Conservation (phyloP, 1,140 invertebrate species). For the Bursaphelenchus mucronatus region DNA sequence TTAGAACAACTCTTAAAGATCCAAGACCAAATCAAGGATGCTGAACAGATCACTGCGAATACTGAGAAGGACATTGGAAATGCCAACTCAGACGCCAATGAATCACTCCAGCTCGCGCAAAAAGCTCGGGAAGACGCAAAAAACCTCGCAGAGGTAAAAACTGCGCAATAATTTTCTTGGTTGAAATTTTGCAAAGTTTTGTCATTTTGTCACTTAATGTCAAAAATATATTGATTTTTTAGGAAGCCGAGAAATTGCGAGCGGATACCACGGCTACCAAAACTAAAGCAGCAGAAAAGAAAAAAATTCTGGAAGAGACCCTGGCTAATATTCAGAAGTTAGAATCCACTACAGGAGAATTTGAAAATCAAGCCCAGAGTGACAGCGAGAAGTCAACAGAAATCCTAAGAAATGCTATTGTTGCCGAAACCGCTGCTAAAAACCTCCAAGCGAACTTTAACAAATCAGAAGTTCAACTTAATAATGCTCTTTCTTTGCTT, state of each 20-base stretch:
- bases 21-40: constrained; percentile 40
- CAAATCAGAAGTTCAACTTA: constrained; percentile 36
- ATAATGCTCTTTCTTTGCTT: constrained; percentile 30
- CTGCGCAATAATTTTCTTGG: not conserved
- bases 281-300: constrained; percentile 28
- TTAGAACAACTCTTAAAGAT: constrained; percentile 45
- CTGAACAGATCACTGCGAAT: constrained; percentile 35
- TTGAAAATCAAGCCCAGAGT: constrained; percentile 48
- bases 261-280: constrained; percentile 31
- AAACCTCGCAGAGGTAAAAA: constrained; percentile 29
- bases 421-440: constrained; percentile 37
- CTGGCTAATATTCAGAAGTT: constrained; percentile 26
- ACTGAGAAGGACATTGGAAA: constrained; percentile 46
- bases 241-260: constrained; percentile 37
- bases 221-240: constrained; percentile 15
- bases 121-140: constrained; percentile 42
- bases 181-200: no score
- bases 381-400: constrained; percentile 43
- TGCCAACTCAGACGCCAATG: constrained; percentile 42
- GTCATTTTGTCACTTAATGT: constrained; percentile 13
- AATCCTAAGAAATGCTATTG: constrained; percentile 40
- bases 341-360: constrained; percentile 39
- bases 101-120: constrained; percentile 35
- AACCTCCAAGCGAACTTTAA: constrained; percentile 35
- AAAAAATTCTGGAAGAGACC: constrained; percentile 27